Conservation (phyloP, 2,113 vertebrate genomes). For the Dolichallabes microphthalmus region DNA sequence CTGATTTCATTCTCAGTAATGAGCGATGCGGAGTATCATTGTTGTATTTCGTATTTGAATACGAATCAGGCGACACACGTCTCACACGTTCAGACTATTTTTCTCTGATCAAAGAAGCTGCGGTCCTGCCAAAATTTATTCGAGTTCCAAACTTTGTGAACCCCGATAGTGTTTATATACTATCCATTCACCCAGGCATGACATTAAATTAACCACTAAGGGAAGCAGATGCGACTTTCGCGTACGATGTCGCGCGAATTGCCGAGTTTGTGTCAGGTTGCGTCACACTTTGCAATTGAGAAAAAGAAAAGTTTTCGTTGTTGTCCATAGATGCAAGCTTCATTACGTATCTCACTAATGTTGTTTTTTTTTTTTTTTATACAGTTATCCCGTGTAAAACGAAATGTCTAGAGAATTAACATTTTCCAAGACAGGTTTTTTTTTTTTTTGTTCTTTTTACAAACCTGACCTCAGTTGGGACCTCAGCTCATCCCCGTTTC, state of each 20-base stretch:
- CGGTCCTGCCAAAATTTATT: not conserved
- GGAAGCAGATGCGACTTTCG: no score
- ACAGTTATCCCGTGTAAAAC: not conserved
- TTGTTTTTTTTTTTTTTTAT: not conserved
- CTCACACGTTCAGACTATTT: not conserved
- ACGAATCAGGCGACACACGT: no score
- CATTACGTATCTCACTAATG: not conserved
- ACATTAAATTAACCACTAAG: no score
- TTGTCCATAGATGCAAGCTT: not conserved
- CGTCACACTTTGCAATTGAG: not conserved
- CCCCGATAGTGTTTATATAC: not conserved
- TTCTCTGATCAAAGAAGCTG: not conserved
- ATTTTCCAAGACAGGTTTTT: no score
- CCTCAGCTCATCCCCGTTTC: conserved; percentile 34
- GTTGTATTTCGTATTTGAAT: no score
- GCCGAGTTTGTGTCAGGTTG: not conserved
- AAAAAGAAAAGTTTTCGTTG: not conserved
- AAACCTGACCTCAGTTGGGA: conserved; percentile 14
- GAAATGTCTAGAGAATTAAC: not conserved
- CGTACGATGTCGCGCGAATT: no score
- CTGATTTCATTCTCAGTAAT: no score
- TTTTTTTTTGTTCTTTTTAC: conserved; percentile 5
- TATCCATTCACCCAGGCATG: no score
- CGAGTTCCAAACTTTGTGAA: not conserved
- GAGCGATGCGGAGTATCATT: no score